Conservation (phyloP, 2,113 vertebrate genomes). For the Onychostruthus taczanowskii region DNA sequence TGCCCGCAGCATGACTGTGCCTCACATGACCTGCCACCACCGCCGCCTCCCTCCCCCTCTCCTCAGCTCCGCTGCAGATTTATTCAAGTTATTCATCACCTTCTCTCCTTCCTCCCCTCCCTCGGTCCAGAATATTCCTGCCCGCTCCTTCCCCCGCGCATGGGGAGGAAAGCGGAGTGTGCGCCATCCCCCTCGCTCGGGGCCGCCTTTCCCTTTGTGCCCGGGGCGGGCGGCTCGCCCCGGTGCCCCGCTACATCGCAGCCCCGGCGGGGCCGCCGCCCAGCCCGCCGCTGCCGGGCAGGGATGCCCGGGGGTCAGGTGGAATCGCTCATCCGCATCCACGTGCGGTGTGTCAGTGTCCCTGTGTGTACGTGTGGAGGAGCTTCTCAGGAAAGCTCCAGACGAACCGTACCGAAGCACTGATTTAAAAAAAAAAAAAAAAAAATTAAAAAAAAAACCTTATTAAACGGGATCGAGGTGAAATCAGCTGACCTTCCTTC, state of each 20-base stretch:
- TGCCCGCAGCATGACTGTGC: conserved; percentile 37
- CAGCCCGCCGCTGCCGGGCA: too few species aligned
- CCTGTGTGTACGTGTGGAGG: not conserved
- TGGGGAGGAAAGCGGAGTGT: not conserved
- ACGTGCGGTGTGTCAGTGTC: too few species aligned
- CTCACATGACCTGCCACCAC: conserved; percentile 23
- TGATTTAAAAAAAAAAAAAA: not conserved
- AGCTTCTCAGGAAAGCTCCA: not conserved
- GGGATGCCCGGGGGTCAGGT: not conserved
- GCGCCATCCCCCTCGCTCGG: not conserved
- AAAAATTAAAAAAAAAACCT: not conserved
- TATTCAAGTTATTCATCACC: conserved; percentile 50
- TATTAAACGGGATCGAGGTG: not conserved
- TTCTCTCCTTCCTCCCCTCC: conserved; percentile 9
- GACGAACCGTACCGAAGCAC: accelerated
- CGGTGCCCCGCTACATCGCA: not conserved
- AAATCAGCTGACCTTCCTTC: not conserved
- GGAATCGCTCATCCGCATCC: not conserved
- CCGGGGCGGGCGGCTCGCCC: not conserved
- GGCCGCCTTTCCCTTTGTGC: not conserved
- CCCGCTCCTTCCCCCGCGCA: not conserved
- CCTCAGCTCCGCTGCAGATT: conserved; percentile 5
- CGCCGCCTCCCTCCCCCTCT: not conserved
- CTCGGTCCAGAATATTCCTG: conserved; percentile 58
- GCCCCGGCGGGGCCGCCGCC: not conserved